Evolutionary conservation across 2,797 vertebrate species (phyloP).

Genomic region (Tenualosa ilisha): DNA sequence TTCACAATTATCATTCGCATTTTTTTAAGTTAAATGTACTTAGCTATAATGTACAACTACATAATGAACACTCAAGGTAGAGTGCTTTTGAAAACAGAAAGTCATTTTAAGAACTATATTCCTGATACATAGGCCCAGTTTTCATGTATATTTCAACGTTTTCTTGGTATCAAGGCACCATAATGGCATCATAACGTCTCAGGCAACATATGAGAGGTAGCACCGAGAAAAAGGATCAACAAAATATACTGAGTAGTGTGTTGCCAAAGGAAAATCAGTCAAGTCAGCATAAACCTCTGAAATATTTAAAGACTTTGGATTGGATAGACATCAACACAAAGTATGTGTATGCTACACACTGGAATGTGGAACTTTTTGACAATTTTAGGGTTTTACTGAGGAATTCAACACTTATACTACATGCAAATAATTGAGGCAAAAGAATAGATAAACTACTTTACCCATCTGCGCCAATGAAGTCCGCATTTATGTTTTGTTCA

Average conservation of each 20-base stretch:
- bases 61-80: background rate
- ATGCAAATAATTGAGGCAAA: background rate
- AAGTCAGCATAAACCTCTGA: background rate
- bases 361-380: background rate
- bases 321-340: background rate
- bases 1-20: background rate
- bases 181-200: background rate
- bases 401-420: background rate
- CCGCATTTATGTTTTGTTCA: conserved; percentile 1
- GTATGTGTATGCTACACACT: background rate
- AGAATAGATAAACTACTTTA: conserved; percentile 10
- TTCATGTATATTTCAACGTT: background rate
- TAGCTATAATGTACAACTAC: background rate
- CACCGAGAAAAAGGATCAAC: background rate
- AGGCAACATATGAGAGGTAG: background rate
- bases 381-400: background rate
- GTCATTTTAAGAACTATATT: background rate
- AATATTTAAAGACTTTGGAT: background rate
- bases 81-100: background rate
- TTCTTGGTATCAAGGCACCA: background rate
- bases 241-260: background rate
- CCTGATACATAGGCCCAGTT: background rate
- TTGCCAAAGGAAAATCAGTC: background rate
- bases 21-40: background rate
- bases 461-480: background rate